A percentile compares a stretch with the other conserved stretches of the same genome.
These are phyloP conservation scores for Drosophila sturtevanti DNA, from an alignment of 1,140 invertebrate species.

Conservation along the genomic window DNA sequence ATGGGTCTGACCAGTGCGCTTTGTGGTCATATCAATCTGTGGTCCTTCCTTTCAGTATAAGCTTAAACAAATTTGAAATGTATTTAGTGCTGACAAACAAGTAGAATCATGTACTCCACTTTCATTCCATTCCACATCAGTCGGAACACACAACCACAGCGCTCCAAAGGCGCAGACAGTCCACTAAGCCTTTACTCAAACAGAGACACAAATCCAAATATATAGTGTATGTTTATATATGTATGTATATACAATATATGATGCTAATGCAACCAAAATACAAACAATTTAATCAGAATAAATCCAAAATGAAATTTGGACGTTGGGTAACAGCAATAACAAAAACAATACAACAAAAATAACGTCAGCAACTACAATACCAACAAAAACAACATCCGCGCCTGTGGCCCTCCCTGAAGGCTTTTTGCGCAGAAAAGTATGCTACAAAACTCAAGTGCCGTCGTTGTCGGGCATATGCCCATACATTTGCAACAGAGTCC, in stretches of 20 bases:
- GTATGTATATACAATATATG: conserved; percentile 41
- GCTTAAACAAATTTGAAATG: conserved; percentile 76
- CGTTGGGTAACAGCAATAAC: conserved; percentile 15
- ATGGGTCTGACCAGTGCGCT: conserved; percentile 1
- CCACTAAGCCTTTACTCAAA: conserved; percentile 65
- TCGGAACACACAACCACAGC: neutral
- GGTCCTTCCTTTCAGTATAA: conserved; percentile 63
- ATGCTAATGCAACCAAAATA: conserved; percentile 76
- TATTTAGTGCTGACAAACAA: conserved; percentile 72
- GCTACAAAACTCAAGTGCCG: conserved; percentile 69
- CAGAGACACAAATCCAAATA: conserved; percentile 41
- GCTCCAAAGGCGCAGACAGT: conserved; percentile 42
- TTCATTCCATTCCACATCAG: neutral
- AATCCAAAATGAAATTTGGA: conserved; percentile 75
- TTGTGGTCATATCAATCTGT: conserved; percentile 68
- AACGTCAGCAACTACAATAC: conserved; percentile 10
- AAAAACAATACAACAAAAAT: conserved; percentile 26
- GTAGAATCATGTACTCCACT: conserved; percentile 13
- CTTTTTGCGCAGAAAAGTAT: conserved; percentile 75
- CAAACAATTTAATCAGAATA: conserved; percentile 80
- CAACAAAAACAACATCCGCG: conserved; percentile 31
- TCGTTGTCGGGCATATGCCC: conserved; percentile 57
- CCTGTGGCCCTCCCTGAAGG: conserved; percentile 45
- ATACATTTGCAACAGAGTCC: conserved; percentile 44
- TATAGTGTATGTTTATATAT: conserved; percentile 14